Evolutionary conservation across 30 jellyfish, hydroid and myxozoan species (phyloP).

Genomic region (Rhopilema esculentum): DNA sequence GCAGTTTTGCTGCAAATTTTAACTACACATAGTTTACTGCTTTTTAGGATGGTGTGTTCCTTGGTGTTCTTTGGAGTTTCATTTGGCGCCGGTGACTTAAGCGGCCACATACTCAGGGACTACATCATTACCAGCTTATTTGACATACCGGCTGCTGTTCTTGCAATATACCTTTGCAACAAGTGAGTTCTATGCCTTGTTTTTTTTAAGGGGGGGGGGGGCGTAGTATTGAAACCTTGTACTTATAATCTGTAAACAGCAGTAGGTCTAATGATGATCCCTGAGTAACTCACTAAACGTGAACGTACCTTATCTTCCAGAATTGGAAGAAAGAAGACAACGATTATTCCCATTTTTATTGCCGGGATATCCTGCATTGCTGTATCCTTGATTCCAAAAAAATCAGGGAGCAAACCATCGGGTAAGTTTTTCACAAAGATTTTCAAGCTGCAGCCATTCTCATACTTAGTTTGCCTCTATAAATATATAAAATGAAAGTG

Average conservation of each 20-base stretch:
- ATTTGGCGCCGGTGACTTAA: conserved; percentile 72
- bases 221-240: background rate
- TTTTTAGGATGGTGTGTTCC: conserved; percentile 36
- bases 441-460: too few relatives aligned
- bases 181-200: conserved; percentile 32
- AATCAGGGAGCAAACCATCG: too few relatives aligned
- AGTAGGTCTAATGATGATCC: too few relatives aligned
- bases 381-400: background rate
- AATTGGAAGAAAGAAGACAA: too few relatives aligned
- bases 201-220: background rate
- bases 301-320: too few relatives aligned
- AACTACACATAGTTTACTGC: background rate
- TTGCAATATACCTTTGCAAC: conserved; percentile 55
- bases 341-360: background rate
- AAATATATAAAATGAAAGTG: too few relatives aligned
- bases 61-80: conserved; percentile 66
- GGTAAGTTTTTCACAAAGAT: too few relatives aligned
- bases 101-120: conserved; percentile 50
- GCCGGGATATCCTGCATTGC: background rate
- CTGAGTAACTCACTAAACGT: too few relatives aligned
- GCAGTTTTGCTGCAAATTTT: too few relatives aligned
- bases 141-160: conserved; percentile 35
- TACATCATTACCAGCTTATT: conserved; percentile 29
- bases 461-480: too few relatives aligned
- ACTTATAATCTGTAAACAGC: background rate